Conservation (phyloP, 1,140 invertebrate genomes). For the Myzus persicae region DNA sequence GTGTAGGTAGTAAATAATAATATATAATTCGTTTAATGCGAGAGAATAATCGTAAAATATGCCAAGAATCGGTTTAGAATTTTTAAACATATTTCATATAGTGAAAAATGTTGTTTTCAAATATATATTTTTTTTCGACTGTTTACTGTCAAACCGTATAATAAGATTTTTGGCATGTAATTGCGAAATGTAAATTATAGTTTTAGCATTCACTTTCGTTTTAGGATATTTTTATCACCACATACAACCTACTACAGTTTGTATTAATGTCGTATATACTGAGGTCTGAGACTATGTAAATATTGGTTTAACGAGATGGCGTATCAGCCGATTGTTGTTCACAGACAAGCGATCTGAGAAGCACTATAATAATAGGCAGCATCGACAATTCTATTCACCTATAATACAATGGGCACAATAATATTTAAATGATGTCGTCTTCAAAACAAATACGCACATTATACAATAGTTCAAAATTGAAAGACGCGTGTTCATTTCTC, state of each 20-base stretch:
- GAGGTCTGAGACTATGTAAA: neutral
- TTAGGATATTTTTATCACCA: neutral
- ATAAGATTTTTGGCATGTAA: slow-evolving; percentile 37
- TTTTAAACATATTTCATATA: neutral
- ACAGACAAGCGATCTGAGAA: neutral
- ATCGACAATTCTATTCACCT: neutral
- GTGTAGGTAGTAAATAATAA: slow-evolving; percentile 3
- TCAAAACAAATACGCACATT: neutral
- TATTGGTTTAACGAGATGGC: neutral
- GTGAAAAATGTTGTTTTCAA: neutral
- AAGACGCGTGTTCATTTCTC: neutral
- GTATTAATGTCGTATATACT: neutral
- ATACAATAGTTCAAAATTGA: neutral
- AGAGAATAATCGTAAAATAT: neutral
- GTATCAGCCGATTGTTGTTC: neutral
- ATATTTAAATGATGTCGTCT: neutral
- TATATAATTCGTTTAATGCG: neutral
- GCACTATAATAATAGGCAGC: neutral
- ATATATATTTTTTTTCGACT: slow-evolving; percentile 8
- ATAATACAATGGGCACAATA: neutral
- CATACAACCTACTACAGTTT: neutral
- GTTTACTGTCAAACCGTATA: neutral
- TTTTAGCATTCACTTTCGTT: neutral
- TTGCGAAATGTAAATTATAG: neutral
- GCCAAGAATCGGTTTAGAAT: neutral